phyloP scores from a whole-genome alignment of 2,888 invertebrate genomes.

The Pecten maximus region DNA sequence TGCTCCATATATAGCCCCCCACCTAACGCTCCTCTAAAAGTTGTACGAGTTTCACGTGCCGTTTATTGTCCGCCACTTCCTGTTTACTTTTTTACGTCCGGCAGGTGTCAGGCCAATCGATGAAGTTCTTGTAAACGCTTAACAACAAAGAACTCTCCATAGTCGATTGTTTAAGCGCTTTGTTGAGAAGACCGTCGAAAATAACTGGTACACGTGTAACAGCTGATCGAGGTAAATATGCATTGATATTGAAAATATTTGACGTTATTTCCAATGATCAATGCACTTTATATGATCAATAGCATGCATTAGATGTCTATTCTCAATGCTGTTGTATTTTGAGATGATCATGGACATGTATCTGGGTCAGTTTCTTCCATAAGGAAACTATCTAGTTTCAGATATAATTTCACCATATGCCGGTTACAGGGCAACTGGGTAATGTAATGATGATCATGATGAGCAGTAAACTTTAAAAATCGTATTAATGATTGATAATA shows the following conservation, averaged over 20 bases:
- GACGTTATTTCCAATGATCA: background rate
- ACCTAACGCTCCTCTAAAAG: too few species aligned
- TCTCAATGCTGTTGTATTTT: background rate
- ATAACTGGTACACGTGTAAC: conserved; percentile 20
- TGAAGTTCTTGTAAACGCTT: background rate
- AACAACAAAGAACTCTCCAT: background rate
- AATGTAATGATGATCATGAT: too few species aligned
- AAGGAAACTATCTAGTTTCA: too few species aligned
- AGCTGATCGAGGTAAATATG: background rate
- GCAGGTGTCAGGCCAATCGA: background rate
- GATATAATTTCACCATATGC: too few species aligned
- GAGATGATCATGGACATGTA: too few species aligned
- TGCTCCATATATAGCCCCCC: background rate
- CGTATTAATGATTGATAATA: too few species aligned
- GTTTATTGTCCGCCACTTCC: too few species aligned
- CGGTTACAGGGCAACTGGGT: too few species aligned
- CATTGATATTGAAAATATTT: background rate
- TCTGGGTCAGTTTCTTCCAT: too few species aligned
- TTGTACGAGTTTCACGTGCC: too few species aligned
- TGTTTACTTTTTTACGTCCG: background rate
- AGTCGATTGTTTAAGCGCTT: background rate
- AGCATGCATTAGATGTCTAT: background rate
- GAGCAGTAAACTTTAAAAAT: too few species aligned
- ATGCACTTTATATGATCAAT: background rate
- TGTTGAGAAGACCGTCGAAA: background rate